Base-by-base conservation (phyloP, 1,140 invertebrate species). In the Agraylea sexmaculata region DNA sequence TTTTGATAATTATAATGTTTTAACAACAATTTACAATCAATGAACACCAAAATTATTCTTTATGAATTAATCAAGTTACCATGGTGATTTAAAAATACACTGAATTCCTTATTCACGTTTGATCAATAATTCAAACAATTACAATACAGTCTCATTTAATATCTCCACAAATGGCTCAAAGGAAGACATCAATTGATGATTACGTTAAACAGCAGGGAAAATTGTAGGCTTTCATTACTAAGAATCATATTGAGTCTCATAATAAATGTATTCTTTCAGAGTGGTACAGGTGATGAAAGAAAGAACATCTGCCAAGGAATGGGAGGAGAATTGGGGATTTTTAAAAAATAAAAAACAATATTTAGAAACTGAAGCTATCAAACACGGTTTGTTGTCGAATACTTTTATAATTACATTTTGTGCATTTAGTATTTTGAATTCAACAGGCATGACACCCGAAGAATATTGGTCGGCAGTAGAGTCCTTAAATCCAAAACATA, bases 241-340 rank as follows among this genome's bases (percentile, higher is more conserved):
- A 7, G 7, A n/a, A 25, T 7, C 7, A 25, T 7, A 25, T 25
- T 25, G 23, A 7, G 7, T 7, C 23, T 6, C 7, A n/a, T 25
- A 25, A n/a, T 7, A 25, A 25, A 7, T n/a, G 7, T 7, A 7
- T n/a, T 12, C 12, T 37, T 37, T 6, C 18, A 47, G 46, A 39
- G 42, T 43, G 17, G 23, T 34, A 11, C 46, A 45, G 20, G 46
- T 48, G 12, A 29, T 17, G 36, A 48, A 48, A 27, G 46, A 48
- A 31, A 44, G 42, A 22, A 12, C 13, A 13, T 35, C 42, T 18
- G 46, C 37, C 2, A 41, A 42, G 31, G 46, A 48, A 22, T 48
- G 42, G 42, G 35, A 48, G 12, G 31, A 35, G 15, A 45, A 48
- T 19, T 48, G 46, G 46, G 42, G 42, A 1, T 44, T 45, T 13